Evolutionary conservation across 2,113 vertebrate species (phyloP).

Genomic region (Isichthys henryi): DNA sequence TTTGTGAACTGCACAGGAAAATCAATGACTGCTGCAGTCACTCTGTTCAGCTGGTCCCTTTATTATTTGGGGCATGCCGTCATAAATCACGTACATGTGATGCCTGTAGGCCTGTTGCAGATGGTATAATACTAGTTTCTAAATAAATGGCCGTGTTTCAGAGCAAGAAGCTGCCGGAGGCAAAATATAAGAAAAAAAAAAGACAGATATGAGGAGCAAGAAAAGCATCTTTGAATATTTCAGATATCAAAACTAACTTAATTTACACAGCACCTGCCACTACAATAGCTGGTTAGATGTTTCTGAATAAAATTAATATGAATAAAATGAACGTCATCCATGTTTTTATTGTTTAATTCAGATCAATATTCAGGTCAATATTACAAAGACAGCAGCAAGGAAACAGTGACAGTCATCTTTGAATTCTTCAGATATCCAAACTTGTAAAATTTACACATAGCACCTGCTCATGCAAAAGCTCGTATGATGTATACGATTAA

Average conservation of each 20-base stretch:
- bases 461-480: background rate
- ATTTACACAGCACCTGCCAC: background rate
- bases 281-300: background rate
- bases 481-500: background rate
- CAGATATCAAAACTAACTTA: background rate
- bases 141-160: conserved; percentile 38
- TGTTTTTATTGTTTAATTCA: background rate
- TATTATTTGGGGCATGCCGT: conserved; percentile 34
- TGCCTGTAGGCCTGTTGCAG: conserved; percentile 37
- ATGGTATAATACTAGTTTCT: conserved; percentile 33
- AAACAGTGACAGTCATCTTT: background rate
- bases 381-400: background rate
- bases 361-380: background rate
- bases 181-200: conserved; percentile 6
- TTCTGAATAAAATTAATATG: background rate
- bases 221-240: conserved; percentile 16
- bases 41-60: conserved; percentile 33
- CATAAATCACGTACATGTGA: conserved; percentile 41
- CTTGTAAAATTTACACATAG: background rate
- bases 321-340: background rate
- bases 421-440: conserved; percentile 20
- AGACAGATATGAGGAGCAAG: background rate
- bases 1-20: conserved; percentile 33
- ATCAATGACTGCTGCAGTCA: conserved; percentile 28
- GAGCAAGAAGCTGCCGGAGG: conserved; percentile 24